Evolutionary conservation across 1,140 invertebrate genomes (phyloP).

Genomic region (Megalopta genalis): DNA sequence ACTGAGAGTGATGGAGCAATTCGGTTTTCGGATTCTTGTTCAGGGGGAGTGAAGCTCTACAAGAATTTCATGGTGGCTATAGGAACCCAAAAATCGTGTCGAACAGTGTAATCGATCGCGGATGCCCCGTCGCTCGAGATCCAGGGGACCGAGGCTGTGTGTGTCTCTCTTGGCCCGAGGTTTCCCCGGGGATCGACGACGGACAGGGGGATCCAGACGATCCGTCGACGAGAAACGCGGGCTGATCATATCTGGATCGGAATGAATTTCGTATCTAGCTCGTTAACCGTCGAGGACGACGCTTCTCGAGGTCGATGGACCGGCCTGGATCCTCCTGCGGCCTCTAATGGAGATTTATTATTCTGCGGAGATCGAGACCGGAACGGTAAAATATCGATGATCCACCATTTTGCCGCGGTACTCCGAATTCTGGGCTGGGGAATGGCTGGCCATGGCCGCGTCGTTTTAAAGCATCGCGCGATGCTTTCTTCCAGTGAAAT

Average conservation of each 20-base stretch:
- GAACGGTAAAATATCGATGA: conserved; percentile 20
- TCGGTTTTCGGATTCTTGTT: too few species aligned
- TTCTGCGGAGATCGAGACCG: conserved; percentile 31
- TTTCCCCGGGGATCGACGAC: neutral
- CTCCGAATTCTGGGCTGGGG: neutral
- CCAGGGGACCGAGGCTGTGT: neutral
- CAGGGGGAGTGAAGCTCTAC: too few species aligned
- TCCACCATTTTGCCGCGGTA: neutral
- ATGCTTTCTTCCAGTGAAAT: too few species aligned
- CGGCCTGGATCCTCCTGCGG: conserved; percentile 16
- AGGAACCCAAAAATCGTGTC: too few species aligned
- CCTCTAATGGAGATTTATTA: conserved; percentile 56
- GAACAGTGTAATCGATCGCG: too few species aligned
- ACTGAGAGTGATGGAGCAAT: too few species aligned
- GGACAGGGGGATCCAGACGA: neutral
- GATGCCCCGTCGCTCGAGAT: neutral
- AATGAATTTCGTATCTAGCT: conserved; percentile 56
- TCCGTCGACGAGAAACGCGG: neutral
- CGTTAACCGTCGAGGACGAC: conserved; percentile 32
- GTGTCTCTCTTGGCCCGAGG: neutral
- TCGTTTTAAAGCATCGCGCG: too few species aligned
- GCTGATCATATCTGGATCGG: conserved; percentile 46
- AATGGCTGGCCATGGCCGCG: too few species aligned
- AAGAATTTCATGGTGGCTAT: too few species aligned
- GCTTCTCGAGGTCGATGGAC: conserved; percentile 17